Base-by-base conservation (phyloP, 1,140 invertebrate genomes). In the Micrasema minimum region DNA sequence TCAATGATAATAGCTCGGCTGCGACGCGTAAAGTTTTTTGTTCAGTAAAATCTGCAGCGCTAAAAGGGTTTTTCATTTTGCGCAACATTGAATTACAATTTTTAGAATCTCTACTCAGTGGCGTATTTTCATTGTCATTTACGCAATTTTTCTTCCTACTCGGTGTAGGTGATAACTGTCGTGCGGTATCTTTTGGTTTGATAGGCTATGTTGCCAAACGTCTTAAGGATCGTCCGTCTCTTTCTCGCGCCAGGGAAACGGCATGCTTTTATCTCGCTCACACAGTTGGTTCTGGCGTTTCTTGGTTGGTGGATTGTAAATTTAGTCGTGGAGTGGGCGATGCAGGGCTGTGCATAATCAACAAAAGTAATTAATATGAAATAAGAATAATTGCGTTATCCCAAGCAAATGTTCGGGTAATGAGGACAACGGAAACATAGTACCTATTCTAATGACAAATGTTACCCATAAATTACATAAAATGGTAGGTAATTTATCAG, bases 281-380 rank as follows among this genome's bases (percentile, higher is more conserved):
- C 65, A 26, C 65, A 23, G 38, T 51, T 23, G 37, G 23, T 23
- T 48, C 50, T 67, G 65, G 50, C 51, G 65, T 41, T 67, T 41
- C 51, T 57, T 61, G 66, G 66, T 69, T 69, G 66, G 66, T 69
- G 51, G 66, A 69, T 69, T 69, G 50, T 69, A 69, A 69, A 69
- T 66, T 64, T 43, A 59, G 66, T 57, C 66, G 37, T 41, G 23
- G 66, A 69, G 66, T 69, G 66, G 66, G 66, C 50, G 66, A 59
- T 22, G 14, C 66, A 53, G 59, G 59, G 59, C 59, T 64, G 59
- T 26, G n/a, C 41, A 46, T n/a, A 61, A 43, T 23, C 6, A 31
- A 26, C 20, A n/a, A 31, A 31, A 35, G 26, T 12, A 31, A 55
- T 31, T 31, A 31, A 31, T 7, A 31, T 4, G 26, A 31, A 4